phyloP scores from a whole-genome alignment of 2,888 invertebrate species.

The Troilus luridus region DNA sequence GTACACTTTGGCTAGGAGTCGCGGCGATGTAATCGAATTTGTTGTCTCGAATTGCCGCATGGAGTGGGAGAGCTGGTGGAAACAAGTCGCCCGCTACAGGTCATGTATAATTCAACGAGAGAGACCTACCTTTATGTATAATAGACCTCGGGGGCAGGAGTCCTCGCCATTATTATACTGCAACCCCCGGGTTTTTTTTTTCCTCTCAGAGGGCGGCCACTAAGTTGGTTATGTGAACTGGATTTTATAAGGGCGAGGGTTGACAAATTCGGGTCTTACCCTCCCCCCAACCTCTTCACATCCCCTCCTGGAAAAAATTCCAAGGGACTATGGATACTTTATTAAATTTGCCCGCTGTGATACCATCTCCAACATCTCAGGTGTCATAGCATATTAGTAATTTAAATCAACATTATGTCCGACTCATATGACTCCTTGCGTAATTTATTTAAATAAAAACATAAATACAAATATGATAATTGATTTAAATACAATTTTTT shows the following conservation, averaged over 20 bases:
- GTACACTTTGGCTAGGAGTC: slow-evolving; percentile 6
- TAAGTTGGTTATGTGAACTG: slow-evolving; percentile 45
- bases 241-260: slow-evolving; percentile 46
- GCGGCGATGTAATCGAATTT: slow-evolving; percentile 34
- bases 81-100: slow-evolving; percentile 18
- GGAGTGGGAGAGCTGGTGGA: not conserved
- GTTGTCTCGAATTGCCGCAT: slow-evolving; percentile 22
- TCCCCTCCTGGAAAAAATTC: slow-evolving; percentile 27
- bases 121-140: slow-evolving; percentile 1
- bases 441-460: no score
- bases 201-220: not conserved
- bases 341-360: slow-evolving; percentile 44
- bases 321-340: not conserved
- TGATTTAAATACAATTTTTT: no score
- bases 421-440: no score
- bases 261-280: slow-evolving; percentile 41
- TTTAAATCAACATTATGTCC: not conserved
- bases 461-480: no score
- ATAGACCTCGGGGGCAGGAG: not conserved
- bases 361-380: not conserved
- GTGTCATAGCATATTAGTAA: not conserved
- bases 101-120: slow-evolving; percentile 10
- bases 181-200: not conserved
- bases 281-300: not conserved
- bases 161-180: slow-evolving; percentile 23